Percentiles rank a stretch among this genome's conserved stretches.
Evolutionary conservation across 2,888 invertebrate genomes (phyloP).

Genomic region (Acrobasis repandana): DNA sequence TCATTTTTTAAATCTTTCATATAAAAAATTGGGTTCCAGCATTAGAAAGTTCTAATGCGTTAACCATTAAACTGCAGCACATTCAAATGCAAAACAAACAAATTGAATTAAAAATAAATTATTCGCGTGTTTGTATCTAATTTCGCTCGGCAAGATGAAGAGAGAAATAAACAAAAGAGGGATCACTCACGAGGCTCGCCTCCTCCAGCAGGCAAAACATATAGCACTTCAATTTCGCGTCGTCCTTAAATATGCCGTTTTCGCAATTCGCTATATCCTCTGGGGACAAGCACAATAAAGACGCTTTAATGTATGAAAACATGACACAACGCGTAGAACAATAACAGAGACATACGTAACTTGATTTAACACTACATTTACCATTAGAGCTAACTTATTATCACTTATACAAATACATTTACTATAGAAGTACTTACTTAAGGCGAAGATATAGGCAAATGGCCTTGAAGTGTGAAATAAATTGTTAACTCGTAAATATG

Average conservation of each 20-base stretch:
- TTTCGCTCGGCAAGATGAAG: constrained; percentile 51
- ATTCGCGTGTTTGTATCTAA: constrained; percentile 59
- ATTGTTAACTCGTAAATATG: too few relatives aligned
- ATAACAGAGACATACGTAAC: constrained; percentile 34
- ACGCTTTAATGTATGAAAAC: constrained; percentile 68
- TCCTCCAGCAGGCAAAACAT: constrained; percentile 80
- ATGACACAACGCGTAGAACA: constrained; percentile 58
- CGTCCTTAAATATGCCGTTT: constrained; percentile 82
- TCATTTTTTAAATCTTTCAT: too few relatives aligned
- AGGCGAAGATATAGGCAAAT: too few relatives aligned
- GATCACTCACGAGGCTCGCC: constrained; percentile 76
- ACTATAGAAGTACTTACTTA: too few relatives aligned
- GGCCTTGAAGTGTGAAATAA: too few relatives aligned
- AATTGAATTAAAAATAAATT: constrained; percentile 61
- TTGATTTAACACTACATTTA: constrained; percentile 13
- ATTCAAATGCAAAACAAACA: constrained; percentile 47
- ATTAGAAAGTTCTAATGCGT: not conserved
- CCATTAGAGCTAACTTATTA: too few relatives aligned
- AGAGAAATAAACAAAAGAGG: constrained; percentile 61
- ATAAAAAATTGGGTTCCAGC: not conserved
- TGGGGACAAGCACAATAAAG: constrained; percentile 75
- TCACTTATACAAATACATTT: too few relatives aligned
- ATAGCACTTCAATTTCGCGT: constrained; percentile 80
- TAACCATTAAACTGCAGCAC: constrained; percentile 23
- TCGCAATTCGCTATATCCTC: constrained; percentile 81